Conservation (phyloP, 2,113 vertebrate species). For the Thamnophis sirtalis region DNA sequence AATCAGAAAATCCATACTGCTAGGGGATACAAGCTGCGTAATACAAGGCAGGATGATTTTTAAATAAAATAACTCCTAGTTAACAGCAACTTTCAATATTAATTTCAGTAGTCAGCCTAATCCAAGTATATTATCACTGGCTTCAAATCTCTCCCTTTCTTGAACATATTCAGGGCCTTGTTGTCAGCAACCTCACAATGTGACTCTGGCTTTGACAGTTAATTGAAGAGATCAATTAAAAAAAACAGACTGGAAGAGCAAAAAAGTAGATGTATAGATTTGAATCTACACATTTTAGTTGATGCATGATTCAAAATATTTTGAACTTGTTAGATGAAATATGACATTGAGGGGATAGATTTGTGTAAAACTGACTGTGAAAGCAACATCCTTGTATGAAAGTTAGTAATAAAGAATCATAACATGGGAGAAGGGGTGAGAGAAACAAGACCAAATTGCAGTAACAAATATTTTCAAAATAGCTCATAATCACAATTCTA, state of each 20-base stretch:
- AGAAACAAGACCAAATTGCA: not conserved
- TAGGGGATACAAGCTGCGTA: slow-evolving; percentile 41
- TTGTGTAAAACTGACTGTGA: not conserved
- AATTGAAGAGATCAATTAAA: not conserved
- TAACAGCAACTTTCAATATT: not conserved
- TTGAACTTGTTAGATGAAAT: slow-evolving; percentile 36
- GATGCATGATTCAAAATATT: not conserved
- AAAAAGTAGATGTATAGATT: not conserved
- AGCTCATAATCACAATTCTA: not conserved
- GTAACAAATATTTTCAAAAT: not conserved
- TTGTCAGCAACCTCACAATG: not conserved
- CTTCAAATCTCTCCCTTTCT: not conserved
- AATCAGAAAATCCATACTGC: slow-evolving; percentile 33
- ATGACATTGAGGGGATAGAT: slow-evolving; percentile 37
- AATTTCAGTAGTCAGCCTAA: not conserved
- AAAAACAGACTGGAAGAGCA: not conserved
- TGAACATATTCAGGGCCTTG: not conserved
- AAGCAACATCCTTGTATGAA: slow-evolving; percentile 43
- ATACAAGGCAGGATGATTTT: slow-evolving; percentile 7
- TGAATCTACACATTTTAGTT: not conserved
- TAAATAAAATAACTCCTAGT: slow-evolving; percentile 5
- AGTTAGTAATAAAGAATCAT: slow-evolving; percentile 44
- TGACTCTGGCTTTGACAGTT: not conserved
- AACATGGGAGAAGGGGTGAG: not conserved
- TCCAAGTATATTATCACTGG: not conserved